Percentiles rank a stretch among this genome's conserved stretches.
Evolutionary conservation across 1,140 invertebrate genomes (phyloP).

Genomic region (Polypedilum vanderplanki): DNA sequence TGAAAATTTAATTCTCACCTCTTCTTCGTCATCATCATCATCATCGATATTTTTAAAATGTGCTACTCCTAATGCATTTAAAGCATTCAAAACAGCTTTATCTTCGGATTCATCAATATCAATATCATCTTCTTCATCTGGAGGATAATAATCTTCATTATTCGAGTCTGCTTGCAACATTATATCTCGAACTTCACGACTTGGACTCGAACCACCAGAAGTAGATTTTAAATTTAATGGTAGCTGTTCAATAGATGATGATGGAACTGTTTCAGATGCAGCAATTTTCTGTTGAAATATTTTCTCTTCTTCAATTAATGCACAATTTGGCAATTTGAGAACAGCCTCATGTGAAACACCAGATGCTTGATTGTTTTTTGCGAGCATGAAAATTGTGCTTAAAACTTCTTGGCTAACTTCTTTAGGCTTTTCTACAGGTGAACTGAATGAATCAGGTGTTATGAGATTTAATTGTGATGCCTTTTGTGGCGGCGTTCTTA

Average conservation of each 20-base stretch:
- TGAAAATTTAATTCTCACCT: conserved; percentile 31
- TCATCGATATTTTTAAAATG: conserved; percentile 14
- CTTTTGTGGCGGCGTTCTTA: conserved; percentile 35
- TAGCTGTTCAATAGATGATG: conserved; percentile 28
- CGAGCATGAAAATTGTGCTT: conserved; percentile 41
- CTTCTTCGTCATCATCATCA: background rate
- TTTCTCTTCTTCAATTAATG: conserved; percentile 40
- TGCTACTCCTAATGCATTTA: background rate
- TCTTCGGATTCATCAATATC: conserved; percentile 32
- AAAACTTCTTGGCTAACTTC: conserved; percentile 40
- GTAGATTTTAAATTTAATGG: conserved; percentile 34
- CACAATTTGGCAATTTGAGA: conserved; percentile 41
- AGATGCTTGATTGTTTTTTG: conserved; percentile 35
- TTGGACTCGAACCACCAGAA: conserved; percentile 73
- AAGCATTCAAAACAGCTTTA: conserved; percentile 16
- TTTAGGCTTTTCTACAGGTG: conserved; percentile 45
- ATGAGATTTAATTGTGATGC: conserved; percentile 58
- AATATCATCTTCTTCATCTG: conserved; percentile 39
- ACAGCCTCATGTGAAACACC: conserved; percentile 34
- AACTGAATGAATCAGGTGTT: conserved; percentile 83
- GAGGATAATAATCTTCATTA: conserved; percentile 31
- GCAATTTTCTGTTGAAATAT: conserved; percentile 41
- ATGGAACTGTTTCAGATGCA: conserved; percentile 30
- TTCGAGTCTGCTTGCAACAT: conserved; percentile 52
- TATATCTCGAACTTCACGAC: conserved; percentile 76